Evolutionary conservation across 2,888 invertebrate genomes (phyloP), one percentile per base, ranked within the genome.

Genomic region (Acrobasis repandana): DNA sequence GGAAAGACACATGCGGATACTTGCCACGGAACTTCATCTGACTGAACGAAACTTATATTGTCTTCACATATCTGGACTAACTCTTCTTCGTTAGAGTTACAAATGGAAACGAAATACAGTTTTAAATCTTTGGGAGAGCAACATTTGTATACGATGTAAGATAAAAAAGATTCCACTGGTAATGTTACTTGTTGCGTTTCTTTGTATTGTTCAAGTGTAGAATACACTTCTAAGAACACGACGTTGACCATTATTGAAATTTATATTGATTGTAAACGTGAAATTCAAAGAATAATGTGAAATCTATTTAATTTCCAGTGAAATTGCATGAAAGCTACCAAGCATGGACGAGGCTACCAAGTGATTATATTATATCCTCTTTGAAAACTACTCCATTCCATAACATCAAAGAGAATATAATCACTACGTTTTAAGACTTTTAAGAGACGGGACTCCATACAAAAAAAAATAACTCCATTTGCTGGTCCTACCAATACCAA

Each of bases 151-250:
- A 94, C 86, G 73, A 93, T 94, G 38, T 95, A 88, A 20, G 94
- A 92, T 60, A 96, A 82, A 60, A 95, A 90, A 1, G 95, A 95
- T 79, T 95, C 95, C 64, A 96, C 82, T 1, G 95, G 78, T 16
- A 90, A 51, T 68, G 72, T 74, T 59, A 88, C 57, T 61, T 61
- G 68, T 15, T 65, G 65, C 4, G 74, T 67, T 6, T 77, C 62
- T 51, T 71, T 54, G 65, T 78, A 80, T 3, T 74, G 69, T 49
- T 75, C 66, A 33, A 66, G 63, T 10, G 65, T 70, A 61, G 82
- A 76, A 65, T 74, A 82, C 0, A 79, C 70, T 70, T 86, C 81
- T 63, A 91, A 66, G 72, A 77, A 90, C 15, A 88, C 69, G 60
- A 70, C 65, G 63, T 88, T 84, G 3, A 66, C 63, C 78, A 83